These are phyloP conservation scores for Picathartes gymnocephalus DNA, from an alignment of 2,113 vertebrate species.

Conservation along the genomic window DNA sequence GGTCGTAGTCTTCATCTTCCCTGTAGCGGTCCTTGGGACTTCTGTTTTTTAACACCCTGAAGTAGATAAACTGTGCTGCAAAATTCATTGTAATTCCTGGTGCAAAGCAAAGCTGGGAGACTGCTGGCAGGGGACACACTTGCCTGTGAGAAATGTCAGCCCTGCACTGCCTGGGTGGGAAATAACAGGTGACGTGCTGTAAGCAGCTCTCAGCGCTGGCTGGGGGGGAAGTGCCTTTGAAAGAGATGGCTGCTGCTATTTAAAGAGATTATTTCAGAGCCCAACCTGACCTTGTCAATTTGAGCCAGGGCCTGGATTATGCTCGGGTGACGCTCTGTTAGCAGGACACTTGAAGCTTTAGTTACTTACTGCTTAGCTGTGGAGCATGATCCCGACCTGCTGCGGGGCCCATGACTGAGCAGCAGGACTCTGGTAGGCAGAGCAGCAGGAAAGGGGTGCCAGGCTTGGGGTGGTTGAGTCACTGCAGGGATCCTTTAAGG, in stretches of 20 bases:
- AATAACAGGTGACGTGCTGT: not conserved
- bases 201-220: not conserved
- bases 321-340: constrained; percentile 39
- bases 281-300: constrained; percentile 71
- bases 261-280: constrained; percentile 69
- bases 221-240: constrained; percentile 2
- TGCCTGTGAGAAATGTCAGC: not conserved
- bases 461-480: not conserved
- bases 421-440: not conserved
- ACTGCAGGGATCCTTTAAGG: not conserved
- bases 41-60: constrained; percentile 75
- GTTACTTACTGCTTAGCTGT: constrained; percentile 39
- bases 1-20: constrained; percentile 84
- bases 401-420: rapidly evolving
- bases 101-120: not conserved
- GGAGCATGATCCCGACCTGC: not conserved
- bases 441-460: not conserved
- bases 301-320: constrained; percentile 64
- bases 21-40: constrained; percentile 56
- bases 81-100: constrained; percentile 81
- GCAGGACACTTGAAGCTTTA: constrained; percentile 45
- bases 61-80: constrained; percentile 85
- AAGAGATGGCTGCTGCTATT: constrained; percentile 55
- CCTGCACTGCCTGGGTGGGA: not conserved
- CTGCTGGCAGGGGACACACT: not conserved